Percentiles rank a stretch among this genome's conserved stretches.
phyloP scores from a whole-genome alignment of 2,797 vertebrate species.

The Micropoecilia bifurca region DNA sequence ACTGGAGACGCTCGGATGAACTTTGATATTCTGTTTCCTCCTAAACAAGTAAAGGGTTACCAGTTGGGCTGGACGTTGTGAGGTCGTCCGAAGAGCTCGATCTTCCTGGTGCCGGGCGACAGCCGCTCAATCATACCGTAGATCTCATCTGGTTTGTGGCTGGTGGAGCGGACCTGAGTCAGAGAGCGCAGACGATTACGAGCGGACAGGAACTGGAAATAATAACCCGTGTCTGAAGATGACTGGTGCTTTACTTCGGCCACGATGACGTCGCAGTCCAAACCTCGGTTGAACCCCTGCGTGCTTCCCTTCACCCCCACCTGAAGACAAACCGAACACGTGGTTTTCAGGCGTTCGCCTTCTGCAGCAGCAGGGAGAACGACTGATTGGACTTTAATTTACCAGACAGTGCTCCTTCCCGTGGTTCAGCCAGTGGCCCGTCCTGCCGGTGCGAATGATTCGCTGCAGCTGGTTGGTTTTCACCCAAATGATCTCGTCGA shows the following conservation, averaged over 20 bases:
- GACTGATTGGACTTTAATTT: neutral
- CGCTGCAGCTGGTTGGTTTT: constrained; percentile 96
- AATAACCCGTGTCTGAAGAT: neutral
- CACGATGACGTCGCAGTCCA: constrained; percentile 95
- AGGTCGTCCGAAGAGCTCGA: constrained; percentile 92
- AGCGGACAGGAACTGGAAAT: neutral
- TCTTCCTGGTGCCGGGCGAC: constrained; percentile 93
- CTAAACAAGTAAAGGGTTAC: constrained; percentile 62
- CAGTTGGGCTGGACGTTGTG: constrained; percentile 96
- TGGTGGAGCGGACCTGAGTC: constrained; percentile 91
- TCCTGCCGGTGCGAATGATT: constrained; percentile 92
- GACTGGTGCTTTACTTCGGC: constrained; percentile 84
- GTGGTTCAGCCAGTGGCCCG: constrained; percentile 94
- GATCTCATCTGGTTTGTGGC: constrained; percentile 95
- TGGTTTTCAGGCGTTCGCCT: neutral
- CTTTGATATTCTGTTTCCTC: neutral
- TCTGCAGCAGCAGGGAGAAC: neutral
- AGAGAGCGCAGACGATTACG: neutral
- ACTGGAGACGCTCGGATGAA: no score
- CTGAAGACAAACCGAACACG: constrained; percentile 64
- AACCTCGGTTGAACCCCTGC: constrained; percentile 93
- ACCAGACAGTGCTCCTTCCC: constrained; percentile 96
- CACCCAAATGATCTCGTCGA: constrained; percentile 96
- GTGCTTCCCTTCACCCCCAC: constrained; percentile 94
- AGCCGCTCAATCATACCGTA: constrained; percentile 97